Evolutionary conservation across 2,113 vertebrate genomes (phyloP).

Genomic region (Colistium nudipinnis): DNA sequence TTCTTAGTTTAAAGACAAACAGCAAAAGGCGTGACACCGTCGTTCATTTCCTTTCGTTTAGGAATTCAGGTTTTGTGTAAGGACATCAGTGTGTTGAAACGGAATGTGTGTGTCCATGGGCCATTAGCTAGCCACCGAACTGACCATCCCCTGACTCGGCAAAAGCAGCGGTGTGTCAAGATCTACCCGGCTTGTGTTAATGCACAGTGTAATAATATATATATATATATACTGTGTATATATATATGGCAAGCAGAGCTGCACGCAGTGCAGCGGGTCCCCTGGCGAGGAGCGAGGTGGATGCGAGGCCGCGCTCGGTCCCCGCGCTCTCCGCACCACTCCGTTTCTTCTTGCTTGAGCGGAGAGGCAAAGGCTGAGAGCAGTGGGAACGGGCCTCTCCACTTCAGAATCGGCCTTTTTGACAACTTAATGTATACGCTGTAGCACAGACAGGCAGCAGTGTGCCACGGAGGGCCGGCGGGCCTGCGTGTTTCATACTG

Average conservation of each 20-base stretch:
- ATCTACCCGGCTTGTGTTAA: conserved; percentile 42
- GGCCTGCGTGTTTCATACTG: conserved; percentile 24
- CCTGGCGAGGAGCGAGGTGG: conserved; percentile 39
- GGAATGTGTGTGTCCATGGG: conserved; percentile 41
- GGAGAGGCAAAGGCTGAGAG: conserved; percentile 42
- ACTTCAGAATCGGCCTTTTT: conserved; percentile 42
- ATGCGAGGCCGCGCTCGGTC: conserved; percentile 38
- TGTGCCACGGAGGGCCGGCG: conserved; percentile 6
- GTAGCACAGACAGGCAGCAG: conserved; percentile 14
- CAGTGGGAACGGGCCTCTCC: conserved; percentile 24
- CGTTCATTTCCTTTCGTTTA: too few relatives aligned
- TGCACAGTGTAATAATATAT: conserved; percentile 20
- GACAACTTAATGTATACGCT: conserved; percentile 45
- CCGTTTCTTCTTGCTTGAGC: conserved; percentile 35
- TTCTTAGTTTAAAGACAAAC: conserved; percentile 5
- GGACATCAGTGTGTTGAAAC: conserved; percentile 8
- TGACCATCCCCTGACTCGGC: conserved; percentile 59
- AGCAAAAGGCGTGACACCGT: too few relatives aligned
- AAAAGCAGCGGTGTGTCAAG: conserved; percentile 38
- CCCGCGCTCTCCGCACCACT: conserved; percentile 31
- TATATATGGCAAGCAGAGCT: conserved; percentile 33
- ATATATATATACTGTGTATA: too few relatives aligned
- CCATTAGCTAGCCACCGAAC: conserved; percentile 54
- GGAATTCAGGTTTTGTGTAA: neutral
- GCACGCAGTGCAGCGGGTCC: conserved; percentile 27